Evolutionary conservation across 2,113 vertebrate genomes (phyloP), one percentile per base, ranked within the genome.

Genomic region (Percina caprodes): DNA sequence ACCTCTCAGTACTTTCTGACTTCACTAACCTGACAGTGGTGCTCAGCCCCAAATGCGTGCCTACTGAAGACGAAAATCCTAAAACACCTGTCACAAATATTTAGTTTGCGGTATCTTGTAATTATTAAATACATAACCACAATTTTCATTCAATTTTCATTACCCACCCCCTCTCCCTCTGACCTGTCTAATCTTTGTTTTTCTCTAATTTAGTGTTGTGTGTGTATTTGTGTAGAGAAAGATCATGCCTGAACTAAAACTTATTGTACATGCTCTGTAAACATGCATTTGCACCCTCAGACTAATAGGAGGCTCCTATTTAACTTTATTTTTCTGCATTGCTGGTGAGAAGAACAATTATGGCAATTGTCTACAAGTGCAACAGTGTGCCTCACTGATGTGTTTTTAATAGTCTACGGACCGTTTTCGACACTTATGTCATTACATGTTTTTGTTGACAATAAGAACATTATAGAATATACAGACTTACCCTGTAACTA

Each of bases 371-470:
- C 39, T 3, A 42, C 39, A 42, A 42, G 39, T 11, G 39, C 39
- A 39, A 39, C 39, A 39, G 39, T 39, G 39, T 39, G 39, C 39
- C 39, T 39, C 39, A 2, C 39, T 39, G 39, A 39, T 39, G 9
- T 39, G 39, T 39, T 42, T 42, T 3, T 42, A 42, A 42, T 11
- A 11, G 39, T 11, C 10, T 42, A 42, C 10, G 39, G 10, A 42
- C 39, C 10, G 39, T 42, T 42, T 42, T 42, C 10, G 10, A 39
- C 3, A 23, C 6, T 24, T 4, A 7, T 19, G 51, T 23, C 33
- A n/a, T 42, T 16, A 21, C 30, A 16, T 15, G 9, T 60, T 33
- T 69, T 52, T 52, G 59, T 23, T 84, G 66, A 75, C 80, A 82
- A 33, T 72, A 33, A 69, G 62, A 75, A 68, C 24, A 77, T 35